phyloP scores from a whole-genome alignment of 1,140 invertebrate genomes.

The Mizuhopecten yessoensis region DNA sequence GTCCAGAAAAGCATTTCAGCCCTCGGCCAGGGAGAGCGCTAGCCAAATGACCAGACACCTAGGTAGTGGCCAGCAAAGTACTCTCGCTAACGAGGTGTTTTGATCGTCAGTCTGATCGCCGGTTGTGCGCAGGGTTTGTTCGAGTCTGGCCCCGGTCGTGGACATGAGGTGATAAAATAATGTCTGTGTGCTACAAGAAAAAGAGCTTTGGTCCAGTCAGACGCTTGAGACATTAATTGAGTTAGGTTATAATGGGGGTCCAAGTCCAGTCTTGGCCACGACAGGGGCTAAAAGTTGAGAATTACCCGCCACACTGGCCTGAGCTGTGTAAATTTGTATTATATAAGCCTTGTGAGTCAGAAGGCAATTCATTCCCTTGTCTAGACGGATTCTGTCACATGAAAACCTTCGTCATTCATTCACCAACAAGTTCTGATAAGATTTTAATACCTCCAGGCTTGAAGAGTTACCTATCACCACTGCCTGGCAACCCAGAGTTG shows the following conservation, averaged over 20 bases:
- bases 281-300: constrained; percentile 37
- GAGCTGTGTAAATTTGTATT: constrained; percentile 35
- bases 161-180: constrained; percentile 9
- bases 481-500: neutral
- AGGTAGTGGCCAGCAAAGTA: neutral
- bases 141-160: neutral
- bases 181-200: constrained; percentile 2
- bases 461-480: constrained; percentile 16
- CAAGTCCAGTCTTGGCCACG: constrained; percentile 5
- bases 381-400: constrained; percentile 19
- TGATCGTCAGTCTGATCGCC: neutral
- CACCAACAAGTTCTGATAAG: constrained; percentile 32
- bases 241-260: constrained; percentile 16
- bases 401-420: constrained; percentile 38
- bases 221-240: constrained; percentile 25
- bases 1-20: neutral
- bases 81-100: neutral
- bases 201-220: constrained; percentile 31
- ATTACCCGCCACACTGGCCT: neutral
- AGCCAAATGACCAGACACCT: neutral
- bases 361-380: constrained; percentile 26
- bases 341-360: constrained; percentile 34
- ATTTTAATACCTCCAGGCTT: constrained; percentile 38
- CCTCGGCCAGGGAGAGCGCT: neutral
- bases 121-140: neutral